Percentiles rank a stretch among this genome's conserved stretches.
Evolutionary conservation across 2,113 vertebrate species (phyloP).

Genomic region (Charadrius vociferus): DNA sequence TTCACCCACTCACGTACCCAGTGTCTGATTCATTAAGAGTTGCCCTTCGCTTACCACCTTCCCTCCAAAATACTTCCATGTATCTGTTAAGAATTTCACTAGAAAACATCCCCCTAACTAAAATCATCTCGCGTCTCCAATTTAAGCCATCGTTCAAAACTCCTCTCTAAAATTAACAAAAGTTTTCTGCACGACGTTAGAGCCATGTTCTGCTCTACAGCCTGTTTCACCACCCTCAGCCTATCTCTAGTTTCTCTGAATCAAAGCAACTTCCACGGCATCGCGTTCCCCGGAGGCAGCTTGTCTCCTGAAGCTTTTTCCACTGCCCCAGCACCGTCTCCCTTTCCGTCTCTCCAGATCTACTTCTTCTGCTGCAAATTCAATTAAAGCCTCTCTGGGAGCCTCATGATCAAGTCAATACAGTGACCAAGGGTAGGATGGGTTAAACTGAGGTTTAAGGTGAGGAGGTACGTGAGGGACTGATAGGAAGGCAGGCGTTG

Average conservation of each 20-base stretch:
- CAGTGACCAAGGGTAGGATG: background rate
- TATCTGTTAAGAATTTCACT: background rate
- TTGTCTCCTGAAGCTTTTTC: constrained; percentile 13
- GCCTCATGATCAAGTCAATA: constrained; percentile 5
- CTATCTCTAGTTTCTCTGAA: background rate
- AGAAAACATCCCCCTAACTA: background rate
- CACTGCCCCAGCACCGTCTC: background rate
- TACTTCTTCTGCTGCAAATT: constrained; percentile 2
- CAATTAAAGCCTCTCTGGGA: background rate
- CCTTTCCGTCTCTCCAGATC: background rate
- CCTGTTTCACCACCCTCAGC: background rate
- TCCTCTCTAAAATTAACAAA: background rate
- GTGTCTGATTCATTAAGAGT: background rate
- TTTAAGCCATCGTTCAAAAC: background rate
- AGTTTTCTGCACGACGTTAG: background rate
- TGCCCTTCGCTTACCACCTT: background rate
- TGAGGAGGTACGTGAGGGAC: background rate
- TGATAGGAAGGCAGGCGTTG: background rate
- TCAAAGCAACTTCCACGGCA: background rate
- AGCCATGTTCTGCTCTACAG: background rate
- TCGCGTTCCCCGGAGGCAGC: background rate
- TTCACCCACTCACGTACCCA: background rate
- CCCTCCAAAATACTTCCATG: background rate
- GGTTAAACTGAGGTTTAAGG: background rate
- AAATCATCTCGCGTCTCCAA: accelerated